Percentiles rank a stretch among this genome's conserved stretches.
Conservation (phyloP, 2,888 invertebrate species). For the Polydrusus pterygomalis region DNA sequence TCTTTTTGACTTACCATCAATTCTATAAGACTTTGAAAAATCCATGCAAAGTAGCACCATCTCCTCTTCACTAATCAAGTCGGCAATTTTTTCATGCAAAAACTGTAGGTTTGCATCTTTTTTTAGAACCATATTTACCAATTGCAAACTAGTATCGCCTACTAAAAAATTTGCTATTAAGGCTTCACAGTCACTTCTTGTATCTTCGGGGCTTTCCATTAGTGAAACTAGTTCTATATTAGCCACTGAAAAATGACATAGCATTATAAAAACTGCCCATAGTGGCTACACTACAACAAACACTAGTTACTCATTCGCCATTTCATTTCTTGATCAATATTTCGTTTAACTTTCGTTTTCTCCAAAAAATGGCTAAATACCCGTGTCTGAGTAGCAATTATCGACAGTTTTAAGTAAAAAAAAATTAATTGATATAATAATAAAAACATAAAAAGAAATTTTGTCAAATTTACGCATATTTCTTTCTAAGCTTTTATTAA, state of each 20-base stretch:
- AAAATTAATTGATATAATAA: too few relatives aligned
- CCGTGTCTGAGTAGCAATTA: too few relatives aligned
- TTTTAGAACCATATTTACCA: constrained; percentile 71
- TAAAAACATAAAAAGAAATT: too few relatives aligned
- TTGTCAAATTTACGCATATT: too few relatives aligned
- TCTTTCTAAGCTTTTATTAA: too few relatives aligned
- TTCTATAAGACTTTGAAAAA: constrained; percentile 62
- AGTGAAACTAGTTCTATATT: constrained; percentile 63
- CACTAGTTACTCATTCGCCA: too few relatives aligned
- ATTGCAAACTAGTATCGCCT: constrained; percentile 72
- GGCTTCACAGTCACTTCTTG: constrained; percentile 61
- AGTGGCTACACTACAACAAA: too few relatives aligned
- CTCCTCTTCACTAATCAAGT: constrained; percentile 63
- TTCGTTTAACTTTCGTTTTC: too few relatives aligned
- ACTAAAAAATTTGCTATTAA: constrained; percentile 73
- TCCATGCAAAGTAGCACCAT: constrained; percentile 67
- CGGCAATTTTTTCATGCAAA: constrained; percentile 60
- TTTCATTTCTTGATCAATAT: too few relatives aligned
- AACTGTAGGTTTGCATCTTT: constrained; percentile 57
- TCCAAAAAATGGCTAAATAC: too few relatives aligned
- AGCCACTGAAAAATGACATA: constrained; percentile 49
- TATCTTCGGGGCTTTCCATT: constrained; percentile 62
- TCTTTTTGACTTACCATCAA: constrained; percentile 61
- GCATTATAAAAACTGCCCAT: too few relatives aligned
- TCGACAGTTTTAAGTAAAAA: too few relatives aligned